These are phyloP conservation scores for Listronotus oregonensis DNA, from an alignment of 1,140 invertebrate species.

Conservation along the genomic window DNA sequence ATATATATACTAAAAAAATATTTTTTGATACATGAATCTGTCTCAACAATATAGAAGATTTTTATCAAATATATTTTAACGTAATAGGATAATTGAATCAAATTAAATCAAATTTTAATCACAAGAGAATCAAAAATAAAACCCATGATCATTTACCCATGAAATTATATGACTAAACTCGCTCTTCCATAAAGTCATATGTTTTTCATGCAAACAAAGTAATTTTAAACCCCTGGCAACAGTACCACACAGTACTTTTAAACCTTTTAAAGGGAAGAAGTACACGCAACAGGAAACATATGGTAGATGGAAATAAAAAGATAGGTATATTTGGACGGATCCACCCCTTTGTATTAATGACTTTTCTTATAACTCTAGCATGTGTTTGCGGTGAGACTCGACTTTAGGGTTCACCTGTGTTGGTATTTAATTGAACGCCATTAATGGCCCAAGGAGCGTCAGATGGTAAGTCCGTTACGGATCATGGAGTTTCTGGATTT, in stretches of 20 bases:
- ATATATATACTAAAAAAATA: no score
- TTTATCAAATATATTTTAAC: no score
- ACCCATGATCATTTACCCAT: not conserved
- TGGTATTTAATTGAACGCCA: slow-evolving; percentile 24
- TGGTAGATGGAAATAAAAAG: slow-evolving; percentile 13
- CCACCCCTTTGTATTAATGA: slow-evolving; percentile 22
- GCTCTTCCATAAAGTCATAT: slow-evolving; percentile 11
- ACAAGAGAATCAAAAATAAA: no score
- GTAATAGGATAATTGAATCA: no score
- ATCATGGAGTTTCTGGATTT: not conserved
- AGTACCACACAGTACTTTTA: slow-evolving; percentile 9
- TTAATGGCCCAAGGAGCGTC: slow-evolving; percentile 17
- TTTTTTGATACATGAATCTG: no score
- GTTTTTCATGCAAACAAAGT: slow-evolving; percentile 2
- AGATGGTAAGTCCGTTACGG: slow-evolving; percentile 30
- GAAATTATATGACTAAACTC: not conserved
- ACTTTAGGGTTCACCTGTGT: slow-evolving; percentile 22
- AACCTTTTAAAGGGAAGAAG: slow-evolving; percentile 8
- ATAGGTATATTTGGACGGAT: not conserved
- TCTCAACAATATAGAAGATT: no score
- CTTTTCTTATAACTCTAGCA: slow-evolving; percentile 3
- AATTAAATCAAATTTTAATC: no score
- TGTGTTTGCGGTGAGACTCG: slow-evolving; percentile 1
- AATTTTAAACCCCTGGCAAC: not conserved
- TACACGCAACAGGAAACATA: slow-evolving; percentile 22